Percentiles rank a stretch among this genome's conserved stretches.
Conservation (phyloP, 2,113 vertebrate species). For the Typhlomys cinereus region DNA sequence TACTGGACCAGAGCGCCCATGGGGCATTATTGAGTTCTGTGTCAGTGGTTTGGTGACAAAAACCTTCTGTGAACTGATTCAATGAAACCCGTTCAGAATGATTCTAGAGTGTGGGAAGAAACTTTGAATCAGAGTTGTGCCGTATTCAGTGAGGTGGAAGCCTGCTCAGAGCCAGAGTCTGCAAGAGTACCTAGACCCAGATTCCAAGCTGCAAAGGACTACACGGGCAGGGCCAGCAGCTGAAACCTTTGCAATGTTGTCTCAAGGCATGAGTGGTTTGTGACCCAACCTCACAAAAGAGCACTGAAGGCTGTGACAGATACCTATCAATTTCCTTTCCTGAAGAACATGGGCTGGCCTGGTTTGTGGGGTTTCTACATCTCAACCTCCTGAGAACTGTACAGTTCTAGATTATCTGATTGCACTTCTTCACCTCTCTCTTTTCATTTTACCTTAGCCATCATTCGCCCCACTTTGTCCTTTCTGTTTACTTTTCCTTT, state of each 20-base stretch:
- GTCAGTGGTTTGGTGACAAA: neutral
- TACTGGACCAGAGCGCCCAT: no score
- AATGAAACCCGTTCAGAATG: neutral
- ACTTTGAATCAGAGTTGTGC: neutral
- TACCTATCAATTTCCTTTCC: no score
- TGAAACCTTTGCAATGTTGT: neutral
- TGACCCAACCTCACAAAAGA: neutral
- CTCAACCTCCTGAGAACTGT: neutral
- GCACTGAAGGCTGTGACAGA: neutral
- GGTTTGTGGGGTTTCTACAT: neutral
- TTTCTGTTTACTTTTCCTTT: no score
- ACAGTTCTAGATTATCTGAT: neutral
- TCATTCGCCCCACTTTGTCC: neutral
- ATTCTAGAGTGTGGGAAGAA: neutral
- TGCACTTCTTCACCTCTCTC: neutral
- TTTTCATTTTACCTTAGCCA: neutral
- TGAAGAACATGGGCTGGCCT: no score
- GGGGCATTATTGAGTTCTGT: neutral
- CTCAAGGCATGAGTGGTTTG: no score
- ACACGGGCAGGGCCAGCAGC: neutral
- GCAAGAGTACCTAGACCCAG: neutral
- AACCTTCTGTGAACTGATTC: neutral
- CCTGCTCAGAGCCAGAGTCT: neutral
- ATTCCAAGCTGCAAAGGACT: neutral
- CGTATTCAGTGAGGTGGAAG: neutral